These are phyloP conservation scores for Laticauda colubrina DNA, from an alignment of 2,113 vertebrate genomes.

Conservation along the genomic window DNA sequence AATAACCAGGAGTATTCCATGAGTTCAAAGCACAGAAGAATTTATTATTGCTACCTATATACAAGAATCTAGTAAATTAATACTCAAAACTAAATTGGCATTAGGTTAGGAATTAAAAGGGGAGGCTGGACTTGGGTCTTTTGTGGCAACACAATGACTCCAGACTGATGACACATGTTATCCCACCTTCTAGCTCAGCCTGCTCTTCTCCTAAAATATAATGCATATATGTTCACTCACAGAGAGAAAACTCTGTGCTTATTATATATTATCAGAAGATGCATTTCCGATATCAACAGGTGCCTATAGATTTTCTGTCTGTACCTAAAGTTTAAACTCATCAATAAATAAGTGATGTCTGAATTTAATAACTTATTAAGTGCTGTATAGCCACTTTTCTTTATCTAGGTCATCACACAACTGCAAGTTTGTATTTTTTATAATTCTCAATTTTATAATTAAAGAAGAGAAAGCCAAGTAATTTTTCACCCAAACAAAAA, in stretches of 20 bases:
- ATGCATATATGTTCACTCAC: slow-evolving; percentile 43
- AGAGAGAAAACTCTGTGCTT: slow-evolving; percentile 30
- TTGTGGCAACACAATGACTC: not conserved
- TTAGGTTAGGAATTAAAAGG: not conserved
- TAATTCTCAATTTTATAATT: slow-evolving; percentile 51
- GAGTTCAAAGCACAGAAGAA: not conserved
- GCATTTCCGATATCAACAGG: slow-evolving; percentile 1
- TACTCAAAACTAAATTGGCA: not conserved
- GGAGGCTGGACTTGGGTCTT: not conserved
- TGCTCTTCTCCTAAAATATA: not conserved
- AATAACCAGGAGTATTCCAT: not conserved
- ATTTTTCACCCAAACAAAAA: not conserved
- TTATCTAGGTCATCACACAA: slow-evolving; percentile 52
- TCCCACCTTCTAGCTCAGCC: not conserved
- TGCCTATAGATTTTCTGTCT: slow-evolving; percentile 53
- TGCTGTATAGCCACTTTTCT: slow-evolving; percentile 38
- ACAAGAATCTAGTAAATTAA: not conserved
- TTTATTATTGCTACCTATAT: not conserved
- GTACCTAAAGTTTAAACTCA: slow-evolving; percentile 56
- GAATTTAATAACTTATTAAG: slow-evolving; percentile 36
- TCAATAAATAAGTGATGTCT: slow-evolving; percentile 62
- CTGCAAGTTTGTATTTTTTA: slow-evolving; percentile 26
- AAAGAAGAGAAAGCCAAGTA: slow-evolving; percentile 10
- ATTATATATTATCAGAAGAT: slow-evolving; percentile 59
- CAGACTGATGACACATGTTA: not conserved